Evolutionary conservation across 2,113 vertebrate species (phyloP).

Genomic region (Anser cygnoides): DNA sequence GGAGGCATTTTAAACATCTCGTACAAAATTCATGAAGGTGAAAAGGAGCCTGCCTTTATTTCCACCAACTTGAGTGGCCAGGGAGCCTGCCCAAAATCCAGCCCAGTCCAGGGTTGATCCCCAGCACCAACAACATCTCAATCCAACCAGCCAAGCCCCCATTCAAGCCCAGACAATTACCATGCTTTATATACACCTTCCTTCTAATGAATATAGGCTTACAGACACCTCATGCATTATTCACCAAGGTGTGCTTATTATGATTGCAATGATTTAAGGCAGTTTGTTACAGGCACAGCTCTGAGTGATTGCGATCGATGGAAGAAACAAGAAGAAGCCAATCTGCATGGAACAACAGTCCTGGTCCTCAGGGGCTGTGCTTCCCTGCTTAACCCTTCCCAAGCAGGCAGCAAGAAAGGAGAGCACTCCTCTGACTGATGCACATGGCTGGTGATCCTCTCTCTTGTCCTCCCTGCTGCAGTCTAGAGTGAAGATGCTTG

Average conservation of each 20-base stretch:
- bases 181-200: neutral
- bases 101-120: neutral
- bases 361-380: neutral
- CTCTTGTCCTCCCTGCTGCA: neutral
- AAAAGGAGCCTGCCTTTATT: neutral
- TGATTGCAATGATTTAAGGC: conserved; percentile 74
- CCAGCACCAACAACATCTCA: conserved; percentile 21
- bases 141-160: neutral
- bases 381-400: conserved; percentile 55
- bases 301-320: conserved; percentile 69
- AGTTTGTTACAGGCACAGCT: conserved; percentile 68
- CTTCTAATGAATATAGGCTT: conserved; percentile 68
- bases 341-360: conserved; percentile 46
- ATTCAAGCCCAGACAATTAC: conserved; percentile 22
- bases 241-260: conserved; percentile 68
- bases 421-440: neutral
- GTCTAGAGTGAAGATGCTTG: neutral
- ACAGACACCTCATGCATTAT: conserved; percentile 55
- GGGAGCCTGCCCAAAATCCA: conserved; percentile 1
- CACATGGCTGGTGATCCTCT: neutral
- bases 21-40: neutral
- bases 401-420: neutral
- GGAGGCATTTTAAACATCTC: conserved; percentile 24
- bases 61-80: neutral
- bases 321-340: conserved; percentile 62